Base-by-base conservation (phyloP, 1,140 invertebrate species). In the Drosophila ficusphila region DNA sequence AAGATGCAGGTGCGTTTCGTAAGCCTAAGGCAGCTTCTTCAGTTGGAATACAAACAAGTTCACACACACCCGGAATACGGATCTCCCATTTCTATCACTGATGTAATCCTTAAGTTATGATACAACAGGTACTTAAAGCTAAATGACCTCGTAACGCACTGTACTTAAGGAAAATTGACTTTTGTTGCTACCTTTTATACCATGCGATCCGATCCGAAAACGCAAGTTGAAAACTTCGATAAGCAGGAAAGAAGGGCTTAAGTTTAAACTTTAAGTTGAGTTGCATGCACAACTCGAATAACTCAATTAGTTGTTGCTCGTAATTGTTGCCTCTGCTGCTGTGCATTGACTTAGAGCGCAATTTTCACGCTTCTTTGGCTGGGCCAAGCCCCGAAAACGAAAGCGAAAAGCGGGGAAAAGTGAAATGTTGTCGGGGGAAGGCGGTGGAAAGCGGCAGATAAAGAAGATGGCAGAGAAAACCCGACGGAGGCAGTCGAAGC, bases 301-400 rank as follows among this genome's bases (percentile, higher is more conserved):
- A 85, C 79, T 83, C 81, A 86, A 83, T 83, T 83, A 83, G 25
- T 31, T 16, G 31, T 18, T 49, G 53, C 12, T 42, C 25, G 36
- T 38, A 62, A 62, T 58, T 64, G 60, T 33, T 27, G 54, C 60
- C 53, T 16, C 27, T 54, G 42, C 31, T 25, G 60, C 11, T 60
- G 67, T 69, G 77, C 77, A 71, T 52, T 64, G 46, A 44, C 29
- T 68, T 70, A 54, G 75, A 72, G 76, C 76, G 65, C 79, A 44
- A 79, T 85, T 85, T 85, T 70, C 34, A 86, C 68, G 81, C 79
- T 79, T 49, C 70, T 83, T 14, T 79, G 77, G 49, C 34, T 68
- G 71, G 53, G 42, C 48, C 51, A 46, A 56, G 57, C 51, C 58
- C 57, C 46, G 23, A 46, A 72, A 72, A 41, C 39, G 68, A 85